Percentiles rank a stretch among this genome's conserved stretches.
phyloP scores from a whole-genome alignment of 2,113 vertebrate genomes.

The Rhynchopsitta pachyrhyncha region DNA sequence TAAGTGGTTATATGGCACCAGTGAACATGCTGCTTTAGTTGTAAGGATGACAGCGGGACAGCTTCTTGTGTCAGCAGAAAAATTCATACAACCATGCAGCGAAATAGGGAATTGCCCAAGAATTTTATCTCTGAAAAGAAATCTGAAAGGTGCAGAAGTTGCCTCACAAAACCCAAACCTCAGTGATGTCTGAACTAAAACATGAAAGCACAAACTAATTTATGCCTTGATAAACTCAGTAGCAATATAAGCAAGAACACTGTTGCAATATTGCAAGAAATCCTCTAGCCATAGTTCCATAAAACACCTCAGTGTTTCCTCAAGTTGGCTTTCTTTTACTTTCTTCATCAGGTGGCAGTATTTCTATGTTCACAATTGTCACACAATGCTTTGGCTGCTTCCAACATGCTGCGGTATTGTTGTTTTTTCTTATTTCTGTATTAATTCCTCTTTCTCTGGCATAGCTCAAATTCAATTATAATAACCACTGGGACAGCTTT shows the following conservation, averaged over 20 bases:
- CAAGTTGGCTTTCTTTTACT: neutral
- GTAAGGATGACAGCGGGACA: neutral
- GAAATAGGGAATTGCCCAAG: neutral
- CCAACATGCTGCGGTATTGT: accelerated
- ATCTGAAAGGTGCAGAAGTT: neutral
- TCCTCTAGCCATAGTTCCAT: neutral
- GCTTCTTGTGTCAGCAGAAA: neutral
- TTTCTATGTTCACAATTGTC: neutral
- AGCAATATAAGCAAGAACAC: neutral
- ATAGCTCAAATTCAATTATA: neutral
- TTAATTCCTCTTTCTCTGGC: neutral
- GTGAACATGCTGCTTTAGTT: neutral
- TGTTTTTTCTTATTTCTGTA: neutral
- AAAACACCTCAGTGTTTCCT: neutral
- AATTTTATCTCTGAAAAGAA: neutral
- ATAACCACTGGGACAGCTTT: neutral
- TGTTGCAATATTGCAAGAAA: neutral
- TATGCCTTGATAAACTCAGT: neutral
- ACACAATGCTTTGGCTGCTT: neutral
- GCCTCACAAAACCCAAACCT: neutral
- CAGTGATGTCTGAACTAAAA: neutral
- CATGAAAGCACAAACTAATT: neutral
- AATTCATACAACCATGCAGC: neutral
- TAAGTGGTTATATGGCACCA: neutral
- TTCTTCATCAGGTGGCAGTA: neutral